phyloP scores from a whole-genome alignment of 2,888 invertebrate genomes.

The Dicyrtoma fusca region DNA sequence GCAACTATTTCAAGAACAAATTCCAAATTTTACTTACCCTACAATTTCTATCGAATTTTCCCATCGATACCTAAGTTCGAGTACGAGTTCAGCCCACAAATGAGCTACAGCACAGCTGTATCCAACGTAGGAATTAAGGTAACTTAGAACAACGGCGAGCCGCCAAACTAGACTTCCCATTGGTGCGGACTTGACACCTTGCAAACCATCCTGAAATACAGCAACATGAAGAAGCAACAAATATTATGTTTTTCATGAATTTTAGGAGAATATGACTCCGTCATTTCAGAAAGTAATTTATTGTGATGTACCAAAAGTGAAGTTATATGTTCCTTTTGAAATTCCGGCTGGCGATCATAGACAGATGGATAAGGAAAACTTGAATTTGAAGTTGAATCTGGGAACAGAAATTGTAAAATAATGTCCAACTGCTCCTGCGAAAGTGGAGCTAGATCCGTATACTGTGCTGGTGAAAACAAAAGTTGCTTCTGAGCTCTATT shows the following conservation, averaged over 20 bases:
- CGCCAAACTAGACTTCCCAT: conserved; percentile 80
- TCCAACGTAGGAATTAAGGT: conserved; percentile 74
- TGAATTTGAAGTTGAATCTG: conserved; percentile 75
- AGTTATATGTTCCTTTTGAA: conserved; percentile 42
- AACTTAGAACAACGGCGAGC: conserved; percentile 74
- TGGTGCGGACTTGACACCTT: conserved; percentile 76
- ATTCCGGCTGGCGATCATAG: conserved; percentile 52
- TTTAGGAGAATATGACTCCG: too few relatives aligned
- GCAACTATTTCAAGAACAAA: too few relatives aligned
- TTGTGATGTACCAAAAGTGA: conserved; percentile 4
- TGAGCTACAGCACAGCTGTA: conserved; percentile 78
- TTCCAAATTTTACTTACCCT: conserved; percentile 71
- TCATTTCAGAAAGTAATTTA: not conserved
- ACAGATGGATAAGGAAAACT: conserved; percentile 59
- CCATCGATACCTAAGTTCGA: conserved; percentile 88
- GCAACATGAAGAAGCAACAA: too few relatives aligned
- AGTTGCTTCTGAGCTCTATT: conserved; percentile 45
- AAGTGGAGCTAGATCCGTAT: conserved; percentile 71
- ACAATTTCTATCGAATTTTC: conserved; percentile 77
- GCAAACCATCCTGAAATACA: conserved; percentile 62
- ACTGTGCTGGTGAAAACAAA: conserved; percentile 51
- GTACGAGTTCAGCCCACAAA: conserved; percentile 90
- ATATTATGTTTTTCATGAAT: too few relatives aligned
- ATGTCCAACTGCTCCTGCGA: conserved; percentile 74
- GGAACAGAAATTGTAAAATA: conserved; percentile 81